Evolutionary conservation across 2,888 invertebrate species (phyloP).

Genomic region (Palloptera scutellata): DNA sequence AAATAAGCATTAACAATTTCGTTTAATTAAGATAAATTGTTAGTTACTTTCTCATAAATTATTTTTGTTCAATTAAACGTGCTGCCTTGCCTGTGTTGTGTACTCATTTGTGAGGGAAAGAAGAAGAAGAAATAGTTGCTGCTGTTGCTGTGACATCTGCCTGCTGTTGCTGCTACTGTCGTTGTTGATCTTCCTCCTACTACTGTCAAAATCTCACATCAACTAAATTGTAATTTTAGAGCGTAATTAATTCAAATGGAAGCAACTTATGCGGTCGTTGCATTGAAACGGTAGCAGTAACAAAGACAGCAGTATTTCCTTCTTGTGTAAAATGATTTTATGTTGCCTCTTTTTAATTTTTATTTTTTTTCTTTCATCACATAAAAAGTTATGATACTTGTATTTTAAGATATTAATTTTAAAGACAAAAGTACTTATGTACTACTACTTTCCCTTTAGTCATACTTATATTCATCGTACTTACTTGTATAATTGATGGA

Average conservation of each 20-base stretch:
- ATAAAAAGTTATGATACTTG: slow-evolving; percentile 16
- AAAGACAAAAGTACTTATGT: neutral
- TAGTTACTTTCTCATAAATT: no score
- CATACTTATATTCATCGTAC: neutral
- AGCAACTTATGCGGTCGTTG: neutral
- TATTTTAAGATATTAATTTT: slow-evolving; percentile 9
- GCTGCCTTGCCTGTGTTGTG: no score
- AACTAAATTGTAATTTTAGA: neutral
- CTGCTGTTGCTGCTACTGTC: no score
- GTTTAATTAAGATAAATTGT: no score
- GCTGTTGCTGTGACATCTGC: no score
- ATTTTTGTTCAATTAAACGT: no score
- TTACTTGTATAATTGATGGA: slow-evolving; percentile 21
- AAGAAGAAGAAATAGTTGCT: no score
- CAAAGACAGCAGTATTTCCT: slow-evolving; percentile 21
- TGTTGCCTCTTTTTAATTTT: no score
- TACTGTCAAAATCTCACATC: no score
- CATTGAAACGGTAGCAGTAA: slow-evolving; percentile 11
- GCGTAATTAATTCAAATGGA: slow-evolving; percentile 23
- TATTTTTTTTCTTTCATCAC: slow-evolving; percentile 14
- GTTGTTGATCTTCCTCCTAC: no score
- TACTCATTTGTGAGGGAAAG: no score
- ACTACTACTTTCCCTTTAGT: neutral
- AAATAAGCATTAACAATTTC: no score
- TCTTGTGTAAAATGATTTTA: neutral